These are phyloP conservation scores for Cerastis rubricosa DNA, from an alignment of 2,888 invertebrate genomes.

Conservation along the genomic window DNA sequence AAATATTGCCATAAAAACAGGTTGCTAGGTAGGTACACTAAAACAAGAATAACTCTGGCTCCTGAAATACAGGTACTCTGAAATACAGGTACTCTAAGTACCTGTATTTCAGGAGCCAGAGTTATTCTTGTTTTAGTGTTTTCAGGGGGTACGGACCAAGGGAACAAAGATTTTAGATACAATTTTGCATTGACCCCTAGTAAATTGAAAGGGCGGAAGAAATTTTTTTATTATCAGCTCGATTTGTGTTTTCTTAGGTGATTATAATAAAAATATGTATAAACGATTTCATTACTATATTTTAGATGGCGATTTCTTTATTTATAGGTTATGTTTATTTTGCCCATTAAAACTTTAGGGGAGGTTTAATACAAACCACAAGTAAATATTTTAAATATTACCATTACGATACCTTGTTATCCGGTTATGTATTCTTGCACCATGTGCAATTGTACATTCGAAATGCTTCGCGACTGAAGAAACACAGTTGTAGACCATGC, in stretches of 20 bases:
- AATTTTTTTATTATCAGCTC: not conserved
- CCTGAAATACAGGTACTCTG: too few species aligned
- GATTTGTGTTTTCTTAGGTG: not conserved
- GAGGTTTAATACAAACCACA: too few species aligned
- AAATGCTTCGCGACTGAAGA: not conserved
- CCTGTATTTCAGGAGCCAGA: not conserved
- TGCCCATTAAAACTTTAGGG: not conserved
- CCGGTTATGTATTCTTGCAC: too few species aligned
- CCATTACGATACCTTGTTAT: not conserved
- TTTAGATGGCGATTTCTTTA: not conserved
- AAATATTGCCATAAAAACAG: too few species aligned
- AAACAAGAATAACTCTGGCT: not conserved
- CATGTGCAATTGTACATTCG: not conserved
- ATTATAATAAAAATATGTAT: not conserved
- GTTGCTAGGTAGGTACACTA: too few species aligned
- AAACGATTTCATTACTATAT: not conserved
- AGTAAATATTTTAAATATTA: constrained; percentile 5
- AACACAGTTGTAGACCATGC: not conserved
- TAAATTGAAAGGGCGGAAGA: not conserved
- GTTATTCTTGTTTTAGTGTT: not conserved
- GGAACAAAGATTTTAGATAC: not conserved
- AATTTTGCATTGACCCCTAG: not conserved
- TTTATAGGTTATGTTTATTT: not conserved
- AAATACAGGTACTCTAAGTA: too few species aligned
- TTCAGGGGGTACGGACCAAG: not conserved